These are phyloP conservation scores for Melanargia galathea DNA, from an alignment of 2,888 invertebrate species.

Conservation along the genomic window DNA sequence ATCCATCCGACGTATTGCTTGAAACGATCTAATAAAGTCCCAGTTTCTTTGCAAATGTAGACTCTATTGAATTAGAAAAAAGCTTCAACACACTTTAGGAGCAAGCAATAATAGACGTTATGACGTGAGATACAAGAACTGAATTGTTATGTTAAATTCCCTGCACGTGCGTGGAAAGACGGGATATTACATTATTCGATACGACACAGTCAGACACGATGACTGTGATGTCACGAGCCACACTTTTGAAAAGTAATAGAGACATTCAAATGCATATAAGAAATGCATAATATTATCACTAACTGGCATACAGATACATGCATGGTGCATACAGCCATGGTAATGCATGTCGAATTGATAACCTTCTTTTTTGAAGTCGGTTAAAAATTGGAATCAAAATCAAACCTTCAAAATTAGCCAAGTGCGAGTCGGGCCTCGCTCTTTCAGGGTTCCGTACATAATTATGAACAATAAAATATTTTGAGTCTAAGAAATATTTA, in stretches of 20 bases:
- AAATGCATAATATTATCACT: background rate
- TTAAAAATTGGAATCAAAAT: too few relatives aligned
- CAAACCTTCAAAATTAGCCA: too few relatives aligned
- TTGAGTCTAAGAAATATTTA: too few relatives aligned
- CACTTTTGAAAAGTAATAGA: background rate
- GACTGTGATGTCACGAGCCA: background rate
- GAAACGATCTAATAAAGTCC: slow-evolving; percentile 14
- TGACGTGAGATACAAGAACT: background rate
- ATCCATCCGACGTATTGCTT: slow-evolving; percentile 2
- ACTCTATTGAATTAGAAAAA: slow-evolving; percentile 1
- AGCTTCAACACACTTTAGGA: slow-evolving; percentile 16
- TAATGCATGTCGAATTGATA: too few relatives aligned
- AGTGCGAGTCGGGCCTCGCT: too few relatives aligned
- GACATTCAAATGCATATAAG: background rate
- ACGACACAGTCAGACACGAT: slow-evolving; percentile 5
- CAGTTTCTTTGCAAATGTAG: background rate
- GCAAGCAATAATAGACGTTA: slow-evolving; percentile 19
- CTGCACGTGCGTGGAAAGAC: slow-evolving; percentile 23
- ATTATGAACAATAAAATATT: too few relatives aligned
- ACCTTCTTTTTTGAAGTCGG: too few relatives aligned
- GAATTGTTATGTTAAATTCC: background rate
- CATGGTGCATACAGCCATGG: too few relatives aligned
- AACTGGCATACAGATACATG: too few relatives aligned
- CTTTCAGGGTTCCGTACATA: too few relatives aligned
- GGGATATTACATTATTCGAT: slow-evolving; percentile 9